A percentile compares a stretch with the other conserved stretches of the same genome.
Evolutionary conservation across 2,888 invertebrate genomes (phyloP).

Genomic region (Scaptomyza cyrtandrae): DNA sequence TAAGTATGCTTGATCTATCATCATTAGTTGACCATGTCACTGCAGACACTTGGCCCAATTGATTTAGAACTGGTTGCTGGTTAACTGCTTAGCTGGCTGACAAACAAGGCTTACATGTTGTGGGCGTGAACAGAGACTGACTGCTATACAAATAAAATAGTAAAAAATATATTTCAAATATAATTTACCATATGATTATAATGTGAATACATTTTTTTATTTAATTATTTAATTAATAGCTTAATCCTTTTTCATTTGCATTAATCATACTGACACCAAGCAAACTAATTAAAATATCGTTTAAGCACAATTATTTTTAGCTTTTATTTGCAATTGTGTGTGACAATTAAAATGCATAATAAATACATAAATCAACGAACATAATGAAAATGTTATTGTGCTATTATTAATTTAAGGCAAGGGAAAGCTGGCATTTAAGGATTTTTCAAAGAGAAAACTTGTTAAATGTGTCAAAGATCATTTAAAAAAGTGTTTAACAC

Average conservation of each 20-base stretch:
- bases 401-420: background rate
- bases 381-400: background rate
- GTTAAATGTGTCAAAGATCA: no score
- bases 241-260: slow-evolving; percentile 9
- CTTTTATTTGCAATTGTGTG: slow-evolving; percentile 21
- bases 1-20: slow-evolving; percentile 70
- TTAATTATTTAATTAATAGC: background rate
- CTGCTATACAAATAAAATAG: no score
- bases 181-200: no score
- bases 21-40: slow-evolving; percentile 75
- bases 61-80: slow-evolving; percentile 55
- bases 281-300: slow-evolving; percentile 34
- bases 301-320: slow-evolving; percentile 24
- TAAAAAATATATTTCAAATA: no score
- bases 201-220: no score
- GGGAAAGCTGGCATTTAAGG: background rate
- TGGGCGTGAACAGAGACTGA: no score
- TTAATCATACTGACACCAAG: slow-evolving; percentile 40
- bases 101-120: background rate
- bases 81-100: slow-evolving; percentile 12
- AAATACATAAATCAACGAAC: slow-evolving; percentile 38
- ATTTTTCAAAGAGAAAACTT: background rate
- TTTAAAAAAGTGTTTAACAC: background rate
- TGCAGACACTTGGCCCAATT: slow-evolving; percentile 73
- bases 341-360: slow-evolving; percentile 25